Evolutionary conservation across 2,888 invertebrate genomes (phyloP), one percentile per base, ranked within the genome.

Genomic region (Ornithoptera priamus): DNA sequence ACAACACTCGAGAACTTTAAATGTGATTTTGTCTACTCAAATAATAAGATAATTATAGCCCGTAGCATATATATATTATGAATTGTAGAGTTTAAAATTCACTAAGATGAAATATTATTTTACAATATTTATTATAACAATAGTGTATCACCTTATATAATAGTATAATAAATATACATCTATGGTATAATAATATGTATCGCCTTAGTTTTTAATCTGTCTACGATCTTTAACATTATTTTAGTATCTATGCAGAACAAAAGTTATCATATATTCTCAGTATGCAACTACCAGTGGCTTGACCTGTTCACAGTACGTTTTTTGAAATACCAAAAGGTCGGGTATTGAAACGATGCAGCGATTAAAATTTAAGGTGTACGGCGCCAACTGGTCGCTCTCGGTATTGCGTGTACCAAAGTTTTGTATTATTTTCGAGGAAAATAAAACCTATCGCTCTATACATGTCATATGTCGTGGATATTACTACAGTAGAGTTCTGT

Each of bases 351-450:
- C 57, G 12, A 76, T 71, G 72, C 73, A 75, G 79, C 83, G 85
- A 87, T 85, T 85, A 86, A 87, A 86, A 83, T 84, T 82, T 79
- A 84, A 77, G 74, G 73, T 72, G 68, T 65, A 64, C 72, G 81
- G 80, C 82, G 81, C 80, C 84, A 69, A 66, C 75, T 72, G 78
- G 53, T 78, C 76, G 74, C 46, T 30, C 60, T 24, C 68, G 46
- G 59, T 58, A 22, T 62, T 72, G 64, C 73, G 65, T 73, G 75
- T 73, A 72, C 74, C 72, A 58, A 70, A 65, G 70, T 68, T 69
- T 71, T 67, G 69, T 74, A 70, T 73, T 76, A 73, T 77, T 76
- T 78, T 75, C 70, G 73, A 75, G 72, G 71, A 73, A 76, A 68
- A 73, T 67, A 70, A 70, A 60, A 60, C 60, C 59, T 20, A 39